Evolutionary conservation across 2,797 vertebrate genomes (phyloP), one percentile per base, ranked within the genome.

Genomic region (Anguilla megastoma): DNA sequence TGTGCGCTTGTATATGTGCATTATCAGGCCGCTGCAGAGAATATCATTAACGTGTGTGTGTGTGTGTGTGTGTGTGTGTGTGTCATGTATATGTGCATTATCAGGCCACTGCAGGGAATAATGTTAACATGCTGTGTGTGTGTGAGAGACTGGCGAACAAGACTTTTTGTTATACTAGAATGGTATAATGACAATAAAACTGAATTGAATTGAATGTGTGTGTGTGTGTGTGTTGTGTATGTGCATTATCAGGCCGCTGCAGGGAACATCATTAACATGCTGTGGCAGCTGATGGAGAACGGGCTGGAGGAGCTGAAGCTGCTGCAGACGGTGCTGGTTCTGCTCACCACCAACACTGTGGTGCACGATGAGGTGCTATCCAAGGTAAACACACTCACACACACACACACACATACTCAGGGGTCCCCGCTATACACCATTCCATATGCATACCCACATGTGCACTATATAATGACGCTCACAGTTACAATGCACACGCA

Each of bases 231-330:
- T 60, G 63, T n/a, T 9, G 50, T 52, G 50, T 52, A 10, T 52
- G 50, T 52, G 50, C 50, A 10, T 52, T 24, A 7, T 21, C 95
- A 99, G 99, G 97, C 96, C 80, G 98, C 99, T 45, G 99, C 98
- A 6, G 99, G 98, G 90, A 99, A 99, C 95, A 98, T 99, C 92
- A 99, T 99, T 94, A 99, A 99, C 95, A 99, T 99, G 98, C 93
- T 99, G 93, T 99, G 99, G 99, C 99, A 99, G 92, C 96, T 99
- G 92, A 99, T 99, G 99, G 99, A 99, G 93, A 99, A 99, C 76
- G 97, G 98, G 87, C 95, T 99, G 91, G 99, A 99, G 95, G 99
- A 99, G 95, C 96, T 99, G 85, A 99, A 99, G 88, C 96, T 99
- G 18, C 94, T 99, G 69, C 99, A 99, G 94, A 99, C 99, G 0